A percentile compares a stretch with the other conserved stretches of the same genome.
phyloP scores from a whole-genome alignment of 2,113 vertebrate genomes.

The Asarcornis scutulata region DNA sequence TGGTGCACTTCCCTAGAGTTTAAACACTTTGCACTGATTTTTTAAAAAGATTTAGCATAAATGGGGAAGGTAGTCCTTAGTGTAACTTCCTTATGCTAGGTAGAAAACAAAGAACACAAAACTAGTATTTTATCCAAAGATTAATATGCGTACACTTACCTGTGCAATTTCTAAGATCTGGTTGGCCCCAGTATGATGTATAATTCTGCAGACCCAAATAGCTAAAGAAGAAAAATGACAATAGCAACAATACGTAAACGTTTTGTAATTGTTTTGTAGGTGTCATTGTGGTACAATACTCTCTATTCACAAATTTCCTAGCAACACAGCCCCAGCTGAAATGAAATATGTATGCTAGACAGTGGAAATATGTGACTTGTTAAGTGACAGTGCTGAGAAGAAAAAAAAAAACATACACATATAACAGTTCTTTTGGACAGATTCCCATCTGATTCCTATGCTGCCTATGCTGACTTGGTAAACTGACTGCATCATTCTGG shows the following conservation, averaged over 20 bases:
- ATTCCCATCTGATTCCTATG: not conserved
- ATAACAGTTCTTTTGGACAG: not conserved
- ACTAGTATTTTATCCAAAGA: not conserved
- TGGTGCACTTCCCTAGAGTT: not conserved
- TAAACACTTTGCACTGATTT: not conserved
- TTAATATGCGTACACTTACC: constrained; percentile 64
- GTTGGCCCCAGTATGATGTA: constrained; percentile 80
- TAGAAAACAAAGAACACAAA: not conserved
- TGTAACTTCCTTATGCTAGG: not conserved
- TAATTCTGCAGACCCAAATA: constrained; percentile 72
- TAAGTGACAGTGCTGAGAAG: not conserved
- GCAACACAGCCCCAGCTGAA: not conserved
- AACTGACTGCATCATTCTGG: not conserved
- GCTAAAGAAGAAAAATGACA: constrained; percentile 69
- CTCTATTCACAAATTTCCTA: not conserved
- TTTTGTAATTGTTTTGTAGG: not conserved
- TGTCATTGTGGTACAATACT: not conserved
- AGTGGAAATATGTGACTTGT: not conserved
- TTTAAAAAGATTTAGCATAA: not conserved
- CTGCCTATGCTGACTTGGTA: not conserved
- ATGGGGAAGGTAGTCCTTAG: not conserved
- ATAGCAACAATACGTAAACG: not conserved
- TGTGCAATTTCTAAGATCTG: constrained; percentile 86
- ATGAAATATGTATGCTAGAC: not conserved
- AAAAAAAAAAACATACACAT: not conserved